Conservation (phyloP, 2,797 vertebrate genomes). For the Silurus aristotelis region DNA sequence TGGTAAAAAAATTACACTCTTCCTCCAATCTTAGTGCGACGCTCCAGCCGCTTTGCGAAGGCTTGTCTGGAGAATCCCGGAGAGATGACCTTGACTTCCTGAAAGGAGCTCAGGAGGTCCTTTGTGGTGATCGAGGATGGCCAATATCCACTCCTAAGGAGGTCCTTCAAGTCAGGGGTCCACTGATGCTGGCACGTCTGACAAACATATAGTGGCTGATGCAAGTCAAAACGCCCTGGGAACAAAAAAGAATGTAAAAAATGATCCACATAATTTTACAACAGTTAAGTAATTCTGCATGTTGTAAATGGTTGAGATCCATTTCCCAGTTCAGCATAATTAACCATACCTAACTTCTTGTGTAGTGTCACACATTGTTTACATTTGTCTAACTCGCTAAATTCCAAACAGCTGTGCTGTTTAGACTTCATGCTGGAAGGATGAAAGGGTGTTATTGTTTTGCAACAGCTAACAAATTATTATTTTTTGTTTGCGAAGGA, state of each 20-base stretch:
- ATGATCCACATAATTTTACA: background rate
- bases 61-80: background rate
- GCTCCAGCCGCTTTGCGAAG: background rate
- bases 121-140: background rate
- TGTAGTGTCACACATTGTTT: too few species aligned
- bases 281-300: background rate
- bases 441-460: too few species aligned
- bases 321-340: too few species aligned
- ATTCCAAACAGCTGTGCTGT: too few species aligned
- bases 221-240: background rate
- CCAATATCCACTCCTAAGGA: conserved; percentile 3
- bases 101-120: background rate
- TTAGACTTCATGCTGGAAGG: too few species aligned
- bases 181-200: background rate
- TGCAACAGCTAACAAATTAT: too few species aligned
- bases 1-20: background rate
- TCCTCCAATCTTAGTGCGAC: background rate
- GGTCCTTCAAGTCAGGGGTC: background rate
- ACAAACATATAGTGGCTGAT: background rate
- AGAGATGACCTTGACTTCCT: background rate
- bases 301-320: background rate
- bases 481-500: too few species aligned
- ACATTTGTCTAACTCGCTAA: too few species aligned
- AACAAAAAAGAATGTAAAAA: background rate
- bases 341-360: too few species aligned